Evolutionary conservation across 2,888 invertebrate genomes (phyloP).

Genomic region (Thereva unica): DNA sequence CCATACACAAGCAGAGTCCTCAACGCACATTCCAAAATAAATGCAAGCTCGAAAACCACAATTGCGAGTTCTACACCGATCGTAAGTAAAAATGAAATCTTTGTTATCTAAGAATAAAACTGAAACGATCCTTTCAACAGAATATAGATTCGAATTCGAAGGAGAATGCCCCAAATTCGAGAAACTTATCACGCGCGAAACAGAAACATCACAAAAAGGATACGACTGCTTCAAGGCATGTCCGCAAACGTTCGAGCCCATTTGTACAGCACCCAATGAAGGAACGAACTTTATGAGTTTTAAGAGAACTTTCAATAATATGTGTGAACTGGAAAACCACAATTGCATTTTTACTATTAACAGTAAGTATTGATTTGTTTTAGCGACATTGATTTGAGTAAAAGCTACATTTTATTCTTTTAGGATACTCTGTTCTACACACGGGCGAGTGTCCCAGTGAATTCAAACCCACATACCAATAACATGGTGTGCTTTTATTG

Average conservation of each 20-base stretch:
- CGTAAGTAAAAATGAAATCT: background rate
- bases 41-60: slow-evolving; percentile 17
- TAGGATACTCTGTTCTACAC: background rate
- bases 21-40: slow-evolving; percentile 9
- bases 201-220: background rate
- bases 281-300: background rate
- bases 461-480: too few relatives aligned
- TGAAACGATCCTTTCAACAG: background rate
- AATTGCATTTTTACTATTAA: slow-evolving; percentile 14
- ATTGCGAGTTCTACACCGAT: slow-evolving; percentile 1
- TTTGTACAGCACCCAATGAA: slow-evolving; percentile 5
- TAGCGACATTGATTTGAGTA: background rate
- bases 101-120: background rate
- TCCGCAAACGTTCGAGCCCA: background rate
- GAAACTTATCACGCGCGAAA: background rate
- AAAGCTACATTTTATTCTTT: background rate
- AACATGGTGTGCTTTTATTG: too few relatives aligned
- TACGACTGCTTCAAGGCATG: slow-evolving; percentile 9
- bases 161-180: slow-evolving; percentile 15
- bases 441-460: too few relatives aligned
- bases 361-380: background rate
- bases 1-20: too few relatives aligned
- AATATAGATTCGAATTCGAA: slow-evolving; percentile 3
- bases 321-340: slow-evolving; percentile 22
- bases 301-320: slow-evolving; percentile 10